These are phyloP conservation scores for Calephelis perditalis DNA, from an alignment of 2,888 invertebrate genomes.

Conservation along the genomic window DNA sequence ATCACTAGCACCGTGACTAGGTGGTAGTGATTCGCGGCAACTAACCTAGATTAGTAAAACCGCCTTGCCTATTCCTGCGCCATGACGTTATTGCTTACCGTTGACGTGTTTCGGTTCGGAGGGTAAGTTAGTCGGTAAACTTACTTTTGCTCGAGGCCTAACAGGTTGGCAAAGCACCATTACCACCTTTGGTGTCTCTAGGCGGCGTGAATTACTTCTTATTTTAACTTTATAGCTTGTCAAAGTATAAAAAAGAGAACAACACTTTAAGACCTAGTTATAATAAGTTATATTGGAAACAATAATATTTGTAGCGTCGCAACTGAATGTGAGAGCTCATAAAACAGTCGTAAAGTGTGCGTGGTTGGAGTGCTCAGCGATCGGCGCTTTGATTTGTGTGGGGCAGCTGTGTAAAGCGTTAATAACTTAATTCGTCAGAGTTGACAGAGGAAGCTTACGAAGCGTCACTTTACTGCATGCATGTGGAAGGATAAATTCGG, in stretches of 20 bases:
- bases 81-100: no score
- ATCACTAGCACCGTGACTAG: no score
- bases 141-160: no score
- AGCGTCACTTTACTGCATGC: conserved; percentile 39
- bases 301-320: conserved; percentile 11
- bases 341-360: conserved; percentile 67
- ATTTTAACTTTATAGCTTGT: no score
- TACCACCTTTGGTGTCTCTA: no score
- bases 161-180: no score
- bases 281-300: conserved; percentile 8
- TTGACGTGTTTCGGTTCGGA: no score
- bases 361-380: conserved; percentile 54
- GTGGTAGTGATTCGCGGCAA: no score
- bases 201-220: no score
- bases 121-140: no score
- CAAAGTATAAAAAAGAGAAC: not conserved
- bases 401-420: conserved; percentile 71
- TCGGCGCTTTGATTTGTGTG: conserved; percentile 73
- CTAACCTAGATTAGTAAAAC: no score
- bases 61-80: no score
- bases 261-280: not conserved
- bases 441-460: conserved; percentile 64
- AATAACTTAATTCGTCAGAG: conserved; percentile 78
- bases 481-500: conserved; percentile 37
- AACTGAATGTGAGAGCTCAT: conserved; percentile 64